phyloP scores from a whole-genome alignment of 53 echinoderm and acorn worm species.

The Patiria pectinifera region DNA sequence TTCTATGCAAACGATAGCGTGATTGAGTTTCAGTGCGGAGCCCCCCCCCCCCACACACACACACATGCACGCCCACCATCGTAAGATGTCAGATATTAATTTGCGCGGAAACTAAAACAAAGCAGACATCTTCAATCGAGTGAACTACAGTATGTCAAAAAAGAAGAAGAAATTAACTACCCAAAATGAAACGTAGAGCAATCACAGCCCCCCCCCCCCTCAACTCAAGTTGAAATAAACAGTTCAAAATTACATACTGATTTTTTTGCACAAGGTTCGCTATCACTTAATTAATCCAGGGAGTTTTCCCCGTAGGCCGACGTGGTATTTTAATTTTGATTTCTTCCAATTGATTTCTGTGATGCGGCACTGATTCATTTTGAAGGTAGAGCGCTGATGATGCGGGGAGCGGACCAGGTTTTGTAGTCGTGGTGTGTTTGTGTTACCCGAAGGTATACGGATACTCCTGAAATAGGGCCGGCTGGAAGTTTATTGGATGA shows the following conservation, averaged over 20 bases:
- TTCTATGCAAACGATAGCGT: too few relatives aligned
- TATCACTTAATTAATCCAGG: not conserved
- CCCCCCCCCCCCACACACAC: too few relatives aligned
- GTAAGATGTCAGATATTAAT: too few relatives aligned
- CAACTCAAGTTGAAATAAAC: not conserved
- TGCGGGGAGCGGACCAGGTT: not conserved
- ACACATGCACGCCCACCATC: too few relatives aligned
- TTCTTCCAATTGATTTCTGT: slow-evolving; percentile 3
- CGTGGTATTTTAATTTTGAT: slow-evolving; percentile 2
- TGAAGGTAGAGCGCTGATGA: not conserved
- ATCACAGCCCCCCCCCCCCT: not conserved
- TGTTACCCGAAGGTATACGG: slow-evolving; percentile 17
- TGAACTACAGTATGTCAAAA: too few relatives aligned
- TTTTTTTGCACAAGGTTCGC: not conserved
- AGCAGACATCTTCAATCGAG: too few relatives aligned
- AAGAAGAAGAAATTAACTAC: too few relatives aligned
- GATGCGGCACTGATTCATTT: slow-evolving; percentile 29
- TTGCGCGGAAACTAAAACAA: too few relatives aligned
- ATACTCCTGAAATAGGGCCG: not conserved
- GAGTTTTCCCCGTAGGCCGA: not conserved
- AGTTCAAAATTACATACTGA: not conserved
- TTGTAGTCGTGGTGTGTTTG: not conserved
- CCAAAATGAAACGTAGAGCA: too few relatives aligned
- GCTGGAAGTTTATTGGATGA: not conserved
- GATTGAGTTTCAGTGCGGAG: too few relatives aligned